phyloP scores from a whole-genome alignment of 2,888 invertebrate genomes.

The Terebella lapidaria region DNA sequence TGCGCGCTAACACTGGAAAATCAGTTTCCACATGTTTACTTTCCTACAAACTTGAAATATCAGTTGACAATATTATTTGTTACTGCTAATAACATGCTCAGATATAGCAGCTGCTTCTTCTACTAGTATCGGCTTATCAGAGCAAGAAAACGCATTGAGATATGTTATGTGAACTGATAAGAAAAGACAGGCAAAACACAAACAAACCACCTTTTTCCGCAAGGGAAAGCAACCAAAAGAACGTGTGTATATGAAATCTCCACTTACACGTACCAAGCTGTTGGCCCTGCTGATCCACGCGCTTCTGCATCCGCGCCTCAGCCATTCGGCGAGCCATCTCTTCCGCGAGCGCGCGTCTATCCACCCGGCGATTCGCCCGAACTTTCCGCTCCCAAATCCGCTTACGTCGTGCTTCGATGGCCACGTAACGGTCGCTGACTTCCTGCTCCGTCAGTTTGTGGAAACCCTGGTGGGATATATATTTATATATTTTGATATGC shows the following conservation, averaged over 20 bases:
- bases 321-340: slow-evolving; percentile 45
- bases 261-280: neutral
- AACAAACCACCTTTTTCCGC: too few relatives aligned
- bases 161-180: too few relatives aligned
- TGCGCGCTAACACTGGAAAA: slow-evolving; percentile 58
- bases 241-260: too few relatives aligned
- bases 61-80: too few relatives aligned
- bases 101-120: too few relatives aligned
- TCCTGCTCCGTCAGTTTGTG: slow-evolving; percentile 75
- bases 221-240: too few relatives aligned
- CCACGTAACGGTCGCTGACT: slow-evolving; percentile 64
- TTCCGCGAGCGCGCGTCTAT: slow-evolving; percentile 31
- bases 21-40: neutral
- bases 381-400: slow-evolving; percentile 7
- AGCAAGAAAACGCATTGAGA: too few relatives aligned
- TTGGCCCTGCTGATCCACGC: slow-evolving; percentile 48
- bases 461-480: slow-evolving; percentile 28
- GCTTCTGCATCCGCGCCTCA: slow-evolving; percentile 44
- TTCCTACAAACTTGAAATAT: too few relatives aligned
- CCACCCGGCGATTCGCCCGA: slow-evolving; percentile 4
- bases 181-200: too few relatives aligned
- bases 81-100: too few relatives aligned
- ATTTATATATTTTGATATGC: too few relatives aligned
- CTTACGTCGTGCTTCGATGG: slow-evolving; percentile 13
- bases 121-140: too few relatives aligned